Evolutionary conservation across 2,797 vertebrate species (phyloP).

Genomic region (Lagocephalus sceleratus): DNA sequence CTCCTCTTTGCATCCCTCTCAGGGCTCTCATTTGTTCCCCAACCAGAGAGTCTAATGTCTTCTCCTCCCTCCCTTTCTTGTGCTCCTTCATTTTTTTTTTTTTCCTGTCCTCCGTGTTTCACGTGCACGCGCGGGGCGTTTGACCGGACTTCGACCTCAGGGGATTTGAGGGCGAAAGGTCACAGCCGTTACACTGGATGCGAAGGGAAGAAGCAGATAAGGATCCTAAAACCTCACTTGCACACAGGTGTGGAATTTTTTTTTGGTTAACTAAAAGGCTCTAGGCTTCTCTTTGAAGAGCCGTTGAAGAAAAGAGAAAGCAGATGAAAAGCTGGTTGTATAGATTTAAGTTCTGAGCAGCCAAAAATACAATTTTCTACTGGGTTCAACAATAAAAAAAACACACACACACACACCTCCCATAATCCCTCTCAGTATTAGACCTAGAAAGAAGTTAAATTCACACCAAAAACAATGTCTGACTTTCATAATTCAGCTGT

Average conservation of each 20-base stretch:
- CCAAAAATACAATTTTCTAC: constrained; percentile 72
- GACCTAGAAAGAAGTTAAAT: not conserved
- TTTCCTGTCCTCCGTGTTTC: constrained; percentile 24
- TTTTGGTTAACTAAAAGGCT: constrained; percentile 43
- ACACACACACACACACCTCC: constrained; percentile 14
- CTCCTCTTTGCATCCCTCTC: constrained; percentile 81
- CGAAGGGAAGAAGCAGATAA: constrained; percentile 9
- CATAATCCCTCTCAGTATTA: constrained; percentile 4
- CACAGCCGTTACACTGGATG: constrained; percentile 36
- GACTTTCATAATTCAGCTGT: constrained; percentile 6
- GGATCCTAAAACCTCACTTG: constrained; percentile 17
- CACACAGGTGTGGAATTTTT: constrained; percentile 42
- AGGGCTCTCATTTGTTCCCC: constrained; percentile 72
- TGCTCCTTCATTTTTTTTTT: constrained; percentile 41
- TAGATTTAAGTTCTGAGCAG: constrained; percentile 68
- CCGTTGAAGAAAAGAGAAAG: constrained; percentile 56
- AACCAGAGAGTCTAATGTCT: constrained; percentile 65
- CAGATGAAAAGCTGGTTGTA: constrained; percentile 59
- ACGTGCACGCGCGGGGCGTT: constrained; percentile 11
- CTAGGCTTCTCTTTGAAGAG: constrained; percentile 64
- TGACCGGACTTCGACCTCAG: constrained; percentile 63
- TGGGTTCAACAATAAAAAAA: constrained; percentile 40
- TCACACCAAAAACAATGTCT: too few species aligned
- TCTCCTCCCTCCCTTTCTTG: constrained; percentile 53
- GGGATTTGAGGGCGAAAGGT: constrained; percentile 60